A percentile compares a stretch with the other conserved stretches of the same genome.
These are phyloP conservation scores for Cinclus cinclus DNA, from an alignment of 2,113 vertebrate species.

Conservation along the genomic window DNA sequence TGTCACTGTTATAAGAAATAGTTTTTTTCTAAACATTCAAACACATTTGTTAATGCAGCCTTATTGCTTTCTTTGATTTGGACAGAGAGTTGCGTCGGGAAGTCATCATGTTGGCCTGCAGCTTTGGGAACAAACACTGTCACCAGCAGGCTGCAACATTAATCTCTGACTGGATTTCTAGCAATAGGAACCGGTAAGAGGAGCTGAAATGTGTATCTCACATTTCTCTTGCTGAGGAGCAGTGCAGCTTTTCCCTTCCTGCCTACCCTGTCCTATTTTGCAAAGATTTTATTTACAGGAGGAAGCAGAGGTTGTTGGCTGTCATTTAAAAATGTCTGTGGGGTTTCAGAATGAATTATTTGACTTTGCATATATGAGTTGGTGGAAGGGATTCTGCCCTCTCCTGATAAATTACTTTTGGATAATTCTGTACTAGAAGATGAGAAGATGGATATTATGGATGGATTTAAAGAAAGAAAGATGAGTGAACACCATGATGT, in stretches of 20 bases:
- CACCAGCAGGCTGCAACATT: conserved; percentile 91
- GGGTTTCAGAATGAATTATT: background rate
- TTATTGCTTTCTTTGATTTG: background rate
- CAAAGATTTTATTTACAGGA: background rate
- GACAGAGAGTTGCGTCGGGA: conserved; percentile 90
- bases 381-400: background rate
- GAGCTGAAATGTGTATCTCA: background rate
- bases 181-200: conserved; percentile 92
- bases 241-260: background rate
- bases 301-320: background rate
- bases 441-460: background rate
- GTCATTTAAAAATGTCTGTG: background rate
- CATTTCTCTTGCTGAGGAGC: background rate
- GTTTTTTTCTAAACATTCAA: background rate
- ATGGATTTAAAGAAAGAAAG: background rate
- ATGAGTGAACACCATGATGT: background rate
- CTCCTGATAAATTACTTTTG: background rate
- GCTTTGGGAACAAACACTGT: conserved; percentile 97
- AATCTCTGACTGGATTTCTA: conserved; percentile 98
- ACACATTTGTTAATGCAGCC: background rate
- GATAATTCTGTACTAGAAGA: background rate
- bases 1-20: background rate
- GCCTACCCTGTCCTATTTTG: background rate
- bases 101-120: conserved; percentile 95
- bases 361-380: background rate